Evolutionary conservation across 2,113 vertebrate genomes (phyloP).

Genomic region (Leiothrix lutea): DNA sequence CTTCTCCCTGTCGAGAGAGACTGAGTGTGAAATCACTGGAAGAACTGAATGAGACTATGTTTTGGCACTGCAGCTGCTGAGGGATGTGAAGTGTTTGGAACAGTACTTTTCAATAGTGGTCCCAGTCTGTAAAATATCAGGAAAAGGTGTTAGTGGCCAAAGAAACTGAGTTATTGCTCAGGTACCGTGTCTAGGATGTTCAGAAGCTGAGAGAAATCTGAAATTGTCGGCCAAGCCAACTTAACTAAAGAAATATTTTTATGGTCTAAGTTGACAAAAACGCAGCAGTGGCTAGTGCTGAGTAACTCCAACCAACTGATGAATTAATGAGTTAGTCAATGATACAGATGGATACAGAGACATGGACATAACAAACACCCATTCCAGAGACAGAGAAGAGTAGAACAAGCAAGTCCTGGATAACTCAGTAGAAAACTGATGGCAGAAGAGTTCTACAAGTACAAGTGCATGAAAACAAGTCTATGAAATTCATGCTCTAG

Average conservation of each 20-base stretch:
- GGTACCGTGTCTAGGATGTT: neutral
- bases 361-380: neutral
- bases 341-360: neutral
- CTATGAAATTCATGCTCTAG: neutral
- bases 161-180: neutral
- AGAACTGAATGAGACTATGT: constrained; percentile 27
- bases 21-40: constrained; percentile 6
- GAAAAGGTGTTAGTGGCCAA: neutral
- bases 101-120: neutral
- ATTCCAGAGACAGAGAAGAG: neutral
- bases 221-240: neutral
- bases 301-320: neutral
- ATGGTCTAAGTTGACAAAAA: neutral
- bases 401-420: neutral
- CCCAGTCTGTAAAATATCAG: neutral
- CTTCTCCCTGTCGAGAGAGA: neutral
- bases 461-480: neutral
- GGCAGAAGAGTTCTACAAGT: constrained; percentile 3
- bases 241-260: neutral
- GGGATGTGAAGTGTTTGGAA: neutral
- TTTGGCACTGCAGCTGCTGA: neutral
- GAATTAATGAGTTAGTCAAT: neutral
- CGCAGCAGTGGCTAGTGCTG: neutral
- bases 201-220: neutral
- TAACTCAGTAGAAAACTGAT: neutral